These are phyloP conservation scores for Pteria penguin DNA, from an alignment of 2,888 invertebrate species.

Conservation along the genomic window DNA sequence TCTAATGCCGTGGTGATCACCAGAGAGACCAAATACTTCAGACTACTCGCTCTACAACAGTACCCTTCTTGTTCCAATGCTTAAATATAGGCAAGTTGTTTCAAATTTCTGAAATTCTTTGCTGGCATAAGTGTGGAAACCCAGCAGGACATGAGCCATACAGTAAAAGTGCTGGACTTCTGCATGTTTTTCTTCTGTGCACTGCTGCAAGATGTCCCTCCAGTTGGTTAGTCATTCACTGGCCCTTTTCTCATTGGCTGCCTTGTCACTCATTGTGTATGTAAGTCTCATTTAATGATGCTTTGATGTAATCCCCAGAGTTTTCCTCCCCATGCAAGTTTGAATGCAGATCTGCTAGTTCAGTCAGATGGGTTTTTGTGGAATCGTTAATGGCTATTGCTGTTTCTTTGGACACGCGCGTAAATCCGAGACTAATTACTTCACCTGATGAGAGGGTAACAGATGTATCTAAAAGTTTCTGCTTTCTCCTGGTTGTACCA, in stretches of 20 bases:
- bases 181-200: not conserved
- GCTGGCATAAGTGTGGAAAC: constrained; percentile 20
- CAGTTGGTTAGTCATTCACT: constrained; percentile 14
- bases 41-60: constrained; percentile 38
- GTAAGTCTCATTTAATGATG: constrained; percentile 8
- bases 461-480: not conserved
- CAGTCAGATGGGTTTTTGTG: constrained; percentile 1
- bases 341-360: not conserved
- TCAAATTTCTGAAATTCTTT: constrained; percentile 8
- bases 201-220: constrained; percentile 7
- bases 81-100: constrained; percentile 32
- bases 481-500: constrained; percentile 2
- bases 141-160: constrained; percentile 47
- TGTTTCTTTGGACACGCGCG: not conserved
- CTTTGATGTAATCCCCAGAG: not conserved
- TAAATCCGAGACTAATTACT: not conserved
- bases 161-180: constrained; percentile 34
- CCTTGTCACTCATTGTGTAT: constrained; percentile 27
- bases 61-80: constrained; percentile 38
- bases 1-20: constrained; percentile 40
- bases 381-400: not conserved
- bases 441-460: constrained; percentile 5
- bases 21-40: constrained; percentile 39
- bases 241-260: constrained; percentile 26
- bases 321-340: not conserved